Evolutionary conservation across 2,797 vertebrate genomes (phyloP), one percentile per base, ranked within the genome.

Genomic region (Acropternis orthonyx): DNA sequence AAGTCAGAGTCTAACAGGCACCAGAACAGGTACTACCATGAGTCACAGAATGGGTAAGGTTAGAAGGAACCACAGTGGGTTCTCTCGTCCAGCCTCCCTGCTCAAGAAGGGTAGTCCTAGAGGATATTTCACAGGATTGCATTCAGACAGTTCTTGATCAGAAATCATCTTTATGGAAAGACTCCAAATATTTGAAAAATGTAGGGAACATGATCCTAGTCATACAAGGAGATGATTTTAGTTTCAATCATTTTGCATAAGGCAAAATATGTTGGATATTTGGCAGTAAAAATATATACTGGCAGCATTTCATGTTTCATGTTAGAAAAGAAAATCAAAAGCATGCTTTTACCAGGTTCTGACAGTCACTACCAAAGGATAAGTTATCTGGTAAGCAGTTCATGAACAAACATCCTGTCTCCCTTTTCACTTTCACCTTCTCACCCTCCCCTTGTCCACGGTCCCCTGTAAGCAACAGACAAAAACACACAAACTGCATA

Each of bases 91-190:
- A 41, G 4, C 10, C 22, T 54, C 30, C 30, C 34, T 36, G 52
- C 21, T 89, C n/a, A 37, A 32, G 41, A 23, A 37, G 41, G 41
- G 11, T 37, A n/a, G 46, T 26, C n/a, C 62, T 55, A 54, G 12
- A 54, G 26, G 32, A 36, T n/a, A 36, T 44, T 9, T n/a, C 49
- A 30, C 16, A 20, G 39, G 17, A 44, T 24, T 65, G 27, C 21
- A 54, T 34, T 15, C n/a, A 44, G n/a, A 20, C 32, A 63, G 41
- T 23, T 41, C 26, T 54, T 30, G 41, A 36, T 36, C 89, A 97
- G 96, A 88, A 36, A 95, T 61, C 39, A 84, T 91, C 86, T 84
- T 81, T 76, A 84, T 95, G 93, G 89, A 96, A 83, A 56, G 84
- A 95, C 26, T 82, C 93, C 94, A 96, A 85, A 30, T 26, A 62